Conservation (phyloP, 2,113 vertebrate species). For the Parotia lawesii region DNA sequence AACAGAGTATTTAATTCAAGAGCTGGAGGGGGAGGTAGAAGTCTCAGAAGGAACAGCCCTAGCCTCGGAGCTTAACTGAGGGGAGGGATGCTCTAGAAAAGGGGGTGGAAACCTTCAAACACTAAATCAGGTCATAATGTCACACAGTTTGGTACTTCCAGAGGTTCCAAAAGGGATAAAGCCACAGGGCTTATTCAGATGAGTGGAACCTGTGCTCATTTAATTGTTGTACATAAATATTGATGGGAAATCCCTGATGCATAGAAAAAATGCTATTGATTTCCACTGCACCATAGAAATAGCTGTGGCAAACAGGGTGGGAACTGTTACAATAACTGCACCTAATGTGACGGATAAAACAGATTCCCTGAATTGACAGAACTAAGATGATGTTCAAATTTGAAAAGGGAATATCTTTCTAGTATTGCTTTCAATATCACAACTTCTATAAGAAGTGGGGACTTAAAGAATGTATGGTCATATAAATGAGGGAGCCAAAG, state of each 20-base stretch:
- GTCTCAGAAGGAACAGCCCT: not conserved
- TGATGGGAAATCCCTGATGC: not conserved
- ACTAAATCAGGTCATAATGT: not conserved
- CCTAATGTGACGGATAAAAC: not conserved
- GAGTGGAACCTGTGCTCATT: not conserved
- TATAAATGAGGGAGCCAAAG: not conserved
- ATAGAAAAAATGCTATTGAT: not conserved
- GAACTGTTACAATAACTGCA: not conserved
- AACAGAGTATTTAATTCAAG: not conserved
- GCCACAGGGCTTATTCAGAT: not conserved
- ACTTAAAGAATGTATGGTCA: rapidly evolving
- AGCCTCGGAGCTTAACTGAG: not conserved
- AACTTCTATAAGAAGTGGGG: not conserved
- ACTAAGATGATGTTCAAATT: not conserved
- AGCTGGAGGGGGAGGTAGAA: not conserved
- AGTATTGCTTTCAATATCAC: not conserved
- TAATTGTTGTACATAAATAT: not conserved
- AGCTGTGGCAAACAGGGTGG: not conserved
- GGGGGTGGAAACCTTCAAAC: not conserved
- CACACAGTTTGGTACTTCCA: not conserved
- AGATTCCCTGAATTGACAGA: not conserved
- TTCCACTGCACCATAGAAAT: not conserved
- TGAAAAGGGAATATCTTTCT: not conserved
- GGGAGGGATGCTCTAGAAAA: not conserved
- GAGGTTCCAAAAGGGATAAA: not conserved